A percentile compares a stretch with the other conserved stretches of the same genome.
Evolutionary conservation across 2,797 vertebrate species (phyloP).

Genomic region (Sternotherus odoratus): DNA sequence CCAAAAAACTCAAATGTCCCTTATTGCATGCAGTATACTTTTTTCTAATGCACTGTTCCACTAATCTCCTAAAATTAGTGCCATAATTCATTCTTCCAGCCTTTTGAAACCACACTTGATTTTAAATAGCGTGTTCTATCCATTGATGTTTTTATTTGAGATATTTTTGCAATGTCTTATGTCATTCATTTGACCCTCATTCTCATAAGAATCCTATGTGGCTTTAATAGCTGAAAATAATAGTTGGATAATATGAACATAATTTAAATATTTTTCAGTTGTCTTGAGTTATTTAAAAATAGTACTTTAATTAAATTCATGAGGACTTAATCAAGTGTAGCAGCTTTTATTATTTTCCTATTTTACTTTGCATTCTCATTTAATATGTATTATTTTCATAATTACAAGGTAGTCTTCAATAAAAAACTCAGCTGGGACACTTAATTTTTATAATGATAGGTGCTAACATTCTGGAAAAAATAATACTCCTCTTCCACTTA

Average conservation of each 20-base stretch:
- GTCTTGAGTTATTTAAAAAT: neutral
- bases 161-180: neutral
- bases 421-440: neutral
- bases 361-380: neutral
- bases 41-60: neutral
- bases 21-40: neutral
- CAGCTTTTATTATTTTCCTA: neutral
- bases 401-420: neutral
- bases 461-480: slow-evolving; percentile 10
- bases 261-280: neutral
- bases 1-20: neutral
- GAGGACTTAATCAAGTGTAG: neutral
- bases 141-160: neutral
- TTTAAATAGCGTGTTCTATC: neutral
- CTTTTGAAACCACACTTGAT: neutral
- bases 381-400: neutral
- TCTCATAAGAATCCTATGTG: neutral
- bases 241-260: neutral
- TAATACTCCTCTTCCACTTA: neutral
- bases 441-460: neutral
- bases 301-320: neutral
- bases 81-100: neutral
- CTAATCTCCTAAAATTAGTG: neutral
- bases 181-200: neutral
- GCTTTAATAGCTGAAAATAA: neutral